Conservation (phyloP, 1,140 invertebrate genomes). For the Agrilus planipennis region DNA sequence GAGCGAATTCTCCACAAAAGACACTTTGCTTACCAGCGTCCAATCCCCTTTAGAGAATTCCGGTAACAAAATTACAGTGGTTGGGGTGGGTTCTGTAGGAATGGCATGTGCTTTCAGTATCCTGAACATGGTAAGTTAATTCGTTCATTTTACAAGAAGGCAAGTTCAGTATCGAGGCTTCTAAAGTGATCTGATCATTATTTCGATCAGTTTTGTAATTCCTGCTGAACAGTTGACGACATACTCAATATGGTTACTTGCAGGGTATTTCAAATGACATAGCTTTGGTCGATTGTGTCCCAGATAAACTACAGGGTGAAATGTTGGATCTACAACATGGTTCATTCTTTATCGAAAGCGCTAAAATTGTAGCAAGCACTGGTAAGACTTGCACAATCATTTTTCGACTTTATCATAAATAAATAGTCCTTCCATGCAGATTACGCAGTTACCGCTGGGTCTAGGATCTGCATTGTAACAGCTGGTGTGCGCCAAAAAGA, state of each 20-base stretch:
- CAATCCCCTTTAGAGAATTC: slow-evolving; percentile 27
- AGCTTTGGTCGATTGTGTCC: slow-evolving; percentile 66
- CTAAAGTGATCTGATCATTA: no score
- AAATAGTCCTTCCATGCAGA: slow-evolving; percentile 43
- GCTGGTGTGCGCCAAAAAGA: slow-evolving; percentile 80
- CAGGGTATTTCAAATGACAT: slow-evolving; percentile 71
- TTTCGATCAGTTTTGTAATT: no score
- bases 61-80: slow-evolving; percentile 1
- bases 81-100: slow-evolving; percentile 3
- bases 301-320: slow-evolving; percentile 76
- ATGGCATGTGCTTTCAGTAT: slow-evolving; percentile 4
- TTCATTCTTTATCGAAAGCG: slow-evolving; percentile 67
- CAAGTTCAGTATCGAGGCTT: no score
- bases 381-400: no score
- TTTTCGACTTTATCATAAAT: no score
- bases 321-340: slow-evolving; percentile 84
- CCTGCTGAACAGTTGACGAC: no score
- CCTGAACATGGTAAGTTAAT: no score
- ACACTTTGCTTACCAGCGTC: slow-evolving; percentile 35
- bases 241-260: no score
- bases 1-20: no score
- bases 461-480: slow-evolving; percentile 74
- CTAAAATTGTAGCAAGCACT: slow-evolving; percentile 63
- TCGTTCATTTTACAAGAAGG: no score
- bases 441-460: slow-evolving; percentile 64